A percentile compares a stretch with the other conserved stretches of the same genome.
These are phyloP conservation scores for Aspidapion aeneum DNA, from an alignment of 2,888 invertebrate species.

Conservation along the genomic window DNA sequence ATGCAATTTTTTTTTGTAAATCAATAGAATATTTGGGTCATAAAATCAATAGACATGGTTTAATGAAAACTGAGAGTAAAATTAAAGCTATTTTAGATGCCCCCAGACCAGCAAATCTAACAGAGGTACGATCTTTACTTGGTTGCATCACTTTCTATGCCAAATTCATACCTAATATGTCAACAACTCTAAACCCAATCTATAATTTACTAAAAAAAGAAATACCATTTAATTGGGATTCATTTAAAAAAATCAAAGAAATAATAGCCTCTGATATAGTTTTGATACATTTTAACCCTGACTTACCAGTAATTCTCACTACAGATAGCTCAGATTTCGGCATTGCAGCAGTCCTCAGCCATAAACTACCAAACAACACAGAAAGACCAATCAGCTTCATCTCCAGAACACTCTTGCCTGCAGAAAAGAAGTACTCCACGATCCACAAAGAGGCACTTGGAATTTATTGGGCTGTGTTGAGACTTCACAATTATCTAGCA, in stretches of 20 bases:
- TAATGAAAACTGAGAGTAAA: no score
- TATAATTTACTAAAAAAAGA: conserved; percentile 21
- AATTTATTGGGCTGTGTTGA: no score
- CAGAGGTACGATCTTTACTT: no score
- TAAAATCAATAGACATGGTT: no score
- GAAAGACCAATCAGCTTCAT: no score
- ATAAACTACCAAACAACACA: conserved; percentile 30
- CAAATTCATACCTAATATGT: conserved; percentile 16
- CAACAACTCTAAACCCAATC: conserved; percentile 14
- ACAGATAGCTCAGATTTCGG: conserved; percentile 19
- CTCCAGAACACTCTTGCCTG: no score
- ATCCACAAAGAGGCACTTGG: no score
- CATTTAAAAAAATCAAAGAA: conserved; percentile 21
- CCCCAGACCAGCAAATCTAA: conserved; percentile 13
- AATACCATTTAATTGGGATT: conserved; percentile 20
- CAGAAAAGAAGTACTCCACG: no score
- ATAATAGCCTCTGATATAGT: conserved; percentile 19
- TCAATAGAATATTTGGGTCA: conserved; percentile 23
- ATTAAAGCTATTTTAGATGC: conserved; percentile 23
- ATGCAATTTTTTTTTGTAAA: no score
- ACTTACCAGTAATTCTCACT: conserved; percentile 19
- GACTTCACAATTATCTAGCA: no score
- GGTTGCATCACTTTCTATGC: conserved; percentile 23
- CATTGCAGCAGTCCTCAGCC: conserved; percentile 18
- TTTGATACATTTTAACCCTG: conserved; percentile 24